Evolutionary conservation across 2,797 vertebrate genomes (phyloP).

Genomic region (Rhinophrynus dorsalis): DNA sequence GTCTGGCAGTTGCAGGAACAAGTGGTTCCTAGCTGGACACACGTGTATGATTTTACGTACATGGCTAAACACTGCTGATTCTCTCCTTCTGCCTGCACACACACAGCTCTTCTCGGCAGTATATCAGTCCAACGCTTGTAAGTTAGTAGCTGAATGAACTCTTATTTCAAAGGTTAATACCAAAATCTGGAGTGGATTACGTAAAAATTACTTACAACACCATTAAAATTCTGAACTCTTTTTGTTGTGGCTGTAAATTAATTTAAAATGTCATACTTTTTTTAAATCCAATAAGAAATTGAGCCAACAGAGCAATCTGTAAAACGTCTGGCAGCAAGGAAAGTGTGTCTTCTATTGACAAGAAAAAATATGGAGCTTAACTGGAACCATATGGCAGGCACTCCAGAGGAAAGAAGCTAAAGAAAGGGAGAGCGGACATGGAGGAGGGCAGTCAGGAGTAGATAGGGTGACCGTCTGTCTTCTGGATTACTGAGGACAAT

Average conservation of each 20-base stretch:
- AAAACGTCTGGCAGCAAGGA: conserved; percentile 87
- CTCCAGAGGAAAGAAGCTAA: conserved; percentile 86
- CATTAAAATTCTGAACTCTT: conserved; percentile 87
- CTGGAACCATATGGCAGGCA: conserved; percentile 93
- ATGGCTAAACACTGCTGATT: conserved; percentile 14
- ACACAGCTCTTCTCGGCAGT: conserved; percentile 25
- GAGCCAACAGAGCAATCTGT: conserved; percentile 81
- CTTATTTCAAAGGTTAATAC: conserved; percentile 88
- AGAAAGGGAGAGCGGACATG: conserved; percentile 63
- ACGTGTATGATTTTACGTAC: conserved; percentile 6
- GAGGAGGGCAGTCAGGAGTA: conserved; percentile 51
- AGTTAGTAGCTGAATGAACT: conserved; percentile 88
- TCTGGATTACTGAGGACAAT: conserved; percentile 32
- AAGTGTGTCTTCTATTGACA: conserved; percentile 89
- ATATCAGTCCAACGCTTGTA: conserved; percentile 69
- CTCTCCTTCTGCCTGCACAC: neutral
- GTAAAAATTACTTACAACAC: conserved; percentile 94
- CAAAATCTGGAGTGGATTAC: conserved; percentile 86
- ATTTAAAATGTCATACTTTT: conserved; percentile 92
- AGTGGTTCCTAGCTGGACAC: conserved; percentile 4
- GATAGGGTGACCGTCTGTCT: conserved; percentile 52
- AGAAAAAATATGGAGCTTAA: conserved; percentile 95
- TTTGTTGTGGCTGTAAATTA: conserved; percentile 95
- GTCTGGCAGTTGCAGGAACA: neutral
- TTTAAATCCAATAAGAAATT: conserved; percentile 81